Evolutionary conservation across 2,797 vertebrate species (phyloP), one percentile per base, ranked within the genome.

Genomic region (Epinephelus coioides): DNA sequence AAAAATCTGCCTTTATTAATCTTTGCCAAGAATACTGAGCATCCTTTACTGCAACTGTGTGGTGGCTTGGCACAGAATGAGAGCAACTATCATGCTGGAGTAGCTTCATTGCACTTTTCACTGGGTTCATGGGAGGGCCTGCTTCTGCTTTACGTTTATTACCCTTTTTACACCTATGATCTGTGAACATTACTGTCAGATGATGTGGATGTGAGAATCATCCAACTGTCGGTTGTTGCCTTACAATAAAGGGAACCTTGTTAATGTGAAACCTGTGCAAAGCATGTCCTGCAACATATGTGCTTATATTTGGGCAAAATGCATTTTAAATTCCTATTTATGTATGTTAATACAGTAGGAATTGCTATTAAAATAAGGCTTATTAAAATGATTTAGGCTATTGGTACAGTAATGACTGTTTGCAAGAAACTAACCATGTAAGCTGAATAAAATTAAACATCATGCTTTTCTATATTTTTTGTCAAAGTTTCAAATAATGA

Each of bases 41-140:
- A 61, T 62, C 62, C 66, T 88, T 83, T 55, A 80, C 55, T 27
- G 25, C 54, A 53, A 59, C 83, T 27, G 61, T 55, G 25, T 69
- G 66, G 82, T 69, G 69, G 18, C 78, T 90, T 91, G 89, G 87
- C 88, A 81, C 46, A 59, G 25, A 79, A 87, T 87, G 69, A 90
- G 69, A 89, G 81, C 27, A 55, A 47, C 25, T 46, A 70, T 70
- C 73, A 25, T 43, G 77, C 59, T 69, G 76, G 47, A 82, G 78
- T 21, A 44, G 79, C 79, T 88, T 86, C 85, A 79, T 73, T 79
- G 67, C 75, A 74, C 73, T 40, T 78, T 79, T 60, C 27, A 30
- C 44, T 21, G 43, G 38, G 57, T 78, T 87, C 72, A 82, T 76
- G 55, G 46, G 43, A 77, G 78, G 44, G 62, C 38, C 73, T 73